phyloP scores from a whole-genome alignment of 2,888 invertebrate species.

The Cataglyphis cursor region DNA sequence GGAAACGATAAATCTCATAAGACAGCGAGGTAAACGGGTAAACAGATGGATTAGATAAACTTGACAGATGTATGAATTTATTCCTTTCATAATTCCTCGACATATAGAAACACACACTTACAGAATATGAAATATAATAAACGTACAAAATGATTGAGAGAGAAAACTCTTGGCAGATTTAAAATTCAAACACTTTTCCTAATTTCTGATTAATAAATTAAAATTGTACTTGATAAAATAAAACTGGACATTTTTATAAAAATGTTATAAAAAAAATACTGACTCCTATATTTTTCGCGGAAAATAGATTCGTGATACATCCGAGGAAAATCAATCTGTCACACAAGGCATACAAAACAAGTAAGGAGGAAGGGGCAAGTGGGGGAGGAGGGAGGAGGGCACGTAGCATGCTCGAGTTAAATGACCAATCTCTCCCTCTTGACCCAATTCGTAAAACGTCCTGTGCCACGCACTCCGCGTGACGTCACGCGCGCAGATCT shows the following conservation, averaged over 20 bases:
- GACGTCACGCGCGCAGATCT: constrained; percentile 69
- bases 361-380: no score
- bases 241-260: neutral
- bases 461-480: constrained; percentile 72
- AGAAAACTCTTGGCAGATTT: neutral
- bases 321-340: constrained; percentile 16
- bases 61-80: neutral
- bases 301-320: neutral
- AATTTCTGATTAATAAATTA: neutral
- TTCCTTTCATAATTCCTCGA: neutral
- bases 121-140: neutral
- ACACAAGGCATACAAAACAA: neutral
- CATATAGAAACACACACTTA: neutral
- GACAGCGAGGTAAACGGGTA: neutral
- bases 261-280: neutral
- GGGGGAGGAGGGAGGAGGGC: neutral
- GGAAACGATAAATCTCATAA: constrained; percentile 21
- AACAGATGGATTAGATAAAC: neutral
- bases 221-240: neutral
- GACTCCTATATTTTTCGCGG: neutral
- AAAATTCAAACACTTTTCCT: neutral
- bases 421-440: constrained; percentile 83
- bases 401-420: constrained; percentile 75
- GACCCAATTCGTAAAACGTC: constrained; percentile 83
- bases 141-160: neutral